Conservation (phyloP, 2,888 invertebrate species). For the Ornithoptera alexandrae region DNA sequence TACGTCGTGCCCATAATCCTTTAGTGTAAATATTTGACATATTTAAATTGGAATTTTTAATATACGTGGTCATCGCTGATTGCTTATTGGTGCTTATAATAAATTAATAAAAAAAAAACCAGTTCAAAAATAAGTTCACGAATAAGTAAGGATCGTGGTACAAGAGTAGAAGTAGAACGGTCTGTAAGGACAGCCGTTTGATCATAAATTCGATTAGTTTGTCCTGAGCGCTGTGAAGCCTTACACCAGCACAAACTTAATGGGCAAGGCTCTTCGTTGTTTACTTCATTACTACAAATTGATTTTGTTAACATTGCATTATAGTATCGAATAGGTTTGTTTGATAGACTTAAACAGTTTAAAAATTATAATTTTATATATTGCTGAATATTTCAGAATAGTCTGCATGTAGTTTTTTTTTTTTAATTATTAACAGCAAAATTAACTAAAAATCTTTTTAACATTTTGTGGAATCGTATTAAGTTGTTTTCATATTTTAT, state of each 20-base stretch:
- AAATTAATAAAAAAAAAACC: not conserved
- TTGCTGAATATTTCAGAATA: no score
- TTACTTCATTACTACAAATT: slow-evolving; percentile 8
- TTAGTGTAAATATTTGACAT: slow-evolving; percentile 27
- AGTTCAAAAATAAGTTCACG: not conserved
- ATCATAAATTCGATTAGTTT: slow-evolving; percentile 46
- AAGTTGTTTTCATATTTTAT: no score
- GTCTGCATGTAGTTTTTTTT: not conserved
- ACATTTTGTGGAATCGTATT: no score
- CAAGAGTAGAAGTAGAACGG: not conserved
- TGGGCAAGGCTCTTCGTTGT: slow-evolving; percentile 2
- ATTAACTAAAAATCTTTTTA: no score
- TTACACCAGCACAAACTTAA: slow-evolving; percentile 31
- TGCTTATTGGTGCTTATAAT: not conserved
- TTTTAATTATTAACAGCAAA: no score
- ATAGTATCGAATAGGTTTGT: no score
- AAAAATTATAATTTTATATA: no score
- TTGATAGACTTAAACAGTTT: no score
- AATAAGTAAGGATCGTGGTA: not conserved
- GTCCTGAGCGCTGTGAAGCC: slow-evolving; percentile 43
- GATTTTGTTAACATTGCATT: not conserved
- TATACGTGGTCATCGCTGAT: not conserved
- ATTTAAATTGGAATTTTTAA: slow-evolving; percentile 16
- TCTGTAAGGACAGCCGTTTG: slow-evolving; percentile 14
- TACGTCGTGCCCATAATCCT: slow-evolving; percentile 2